These are phyloP conservation scores for Erebia palarica DNA, from an alignment of 2,888 invertebrate species.

Conservation along the genomic window DNA sequence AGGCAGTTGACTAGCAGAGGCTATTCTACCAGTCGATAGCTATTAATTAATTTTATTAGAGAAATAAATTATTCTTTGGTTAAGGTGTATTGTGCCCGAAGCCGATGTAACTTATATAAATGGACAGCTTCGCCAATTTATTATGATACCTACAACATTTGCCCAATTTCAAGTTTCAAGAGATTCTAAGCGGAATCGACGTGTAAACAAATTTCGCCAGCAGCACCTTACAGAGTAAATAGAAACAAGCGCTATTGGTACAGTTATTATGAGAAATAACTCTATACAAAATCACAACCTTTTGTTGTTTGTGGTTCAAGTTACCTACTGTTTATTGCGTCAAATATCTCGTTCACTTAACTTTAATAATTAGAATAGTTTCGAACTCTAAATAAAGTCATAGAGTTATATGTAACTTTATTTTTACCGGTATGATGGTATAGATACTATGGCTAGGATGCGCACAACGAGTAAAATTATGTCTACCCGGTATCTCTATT, in stretches of 20 bases:
- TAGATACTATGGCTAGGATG: too few species aligned
- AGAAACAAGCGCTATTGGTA: constrained; percentile 34
- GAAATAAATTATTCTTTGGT: neutral
- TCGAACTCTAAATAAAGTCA: neutral
- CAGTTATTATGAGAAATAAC: constrained; percentile 36
- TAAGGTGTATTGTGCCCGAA: neutral
- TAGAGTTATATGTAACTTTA: too few species aligned
- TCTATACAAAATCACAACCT: constrained; percentile 32
- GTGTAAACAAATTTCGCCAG: constrained; percentile 39
- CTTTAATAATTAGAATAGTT: neutral
- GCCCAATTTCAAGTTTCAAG: constrained; percentile 36
- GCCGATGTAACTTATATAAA: neutral
- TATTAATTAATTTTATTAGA: too few species aligned
- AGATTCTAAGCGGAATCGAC: constrained; percentile 33
- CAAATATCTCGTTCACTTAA: constrained; percentile 2
- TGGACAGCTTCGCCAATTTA: constrained; percentile 25
- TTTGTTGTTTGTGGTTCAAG: constrained; percentile 24
- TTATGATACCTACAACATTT: constrained; percentile 31
- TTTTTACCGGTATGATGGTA: too few species aligned
- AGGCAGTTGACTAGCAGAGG: too few species aligned
- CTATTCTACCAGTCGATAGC: too few species aligned
- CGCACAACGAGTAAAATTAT: too few species aligned
- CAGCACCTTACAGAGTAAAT: constrained; percentile 36
- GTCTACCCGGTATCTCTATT: too few species aligned
- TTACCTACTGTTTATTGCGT: constrained; percentile 18